Percentiles rank a stretch among this genome's conserved stretches.
Conservation (phyloP, 2,113 vertebrate genomes). For the Laticauda colubrina region DNA sequence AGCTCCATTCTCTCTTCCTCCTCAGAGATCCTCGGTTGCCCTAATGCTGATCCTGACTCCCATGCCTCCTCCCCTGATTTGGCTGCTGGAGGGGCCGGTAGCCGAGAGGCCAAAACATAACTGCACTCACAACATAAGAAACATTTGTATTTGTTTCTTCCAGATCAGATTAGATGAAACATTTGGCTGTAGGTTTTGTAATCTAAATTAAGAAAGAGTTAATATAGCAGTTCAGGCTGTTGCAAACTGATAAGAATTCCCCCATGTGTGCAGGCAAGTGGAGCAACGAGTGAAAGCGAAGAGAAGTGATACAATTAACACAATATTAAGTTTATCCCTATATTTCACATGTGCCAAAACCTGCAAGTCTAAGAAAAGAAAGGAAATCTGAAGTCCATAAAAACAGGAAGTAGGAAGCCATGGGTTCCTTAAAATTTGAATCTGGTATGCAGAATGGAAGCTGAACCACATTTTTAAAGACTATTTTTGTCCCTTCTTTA, state of each 20-base stretch:
- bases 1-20: too few relatives aligned
- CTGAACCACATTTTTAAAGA: neutral
- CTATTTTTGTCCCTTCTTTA: neutral
- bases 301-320: neutral
- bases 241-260: neutral
- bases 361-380: neutral
- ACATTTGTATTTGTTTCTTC: neutral
- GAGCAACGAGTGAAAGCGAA: neutral
- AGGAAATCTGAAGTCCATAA: neutral
- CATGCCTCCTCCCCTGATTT: too few relatives aligned
- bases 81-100: too few relatives aligned
- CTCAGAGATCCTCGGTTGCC: too few relatives aligned
- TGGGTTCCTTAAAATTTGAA: neutral
- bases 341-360: neutral
- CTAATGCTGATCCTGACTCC: too few relatives aligned
- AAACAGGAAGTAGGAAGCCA: too few relatives aligned
- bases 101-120: neutral
- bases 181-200: neutral
- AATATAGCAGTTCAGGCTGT: conserved; percentile 10
- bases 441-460: neutral
- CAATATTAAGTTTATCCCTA: neutral
- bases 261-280: neutral
- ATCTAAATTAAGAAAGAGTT: neutral
- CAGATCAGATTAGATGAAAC: neutral
- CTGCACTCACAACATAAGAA: neutral